Evolutionary conservation across 2,888 invertebrate genomes (phyloP).

Genomic region (Oscheius myriophilus): DNA sequence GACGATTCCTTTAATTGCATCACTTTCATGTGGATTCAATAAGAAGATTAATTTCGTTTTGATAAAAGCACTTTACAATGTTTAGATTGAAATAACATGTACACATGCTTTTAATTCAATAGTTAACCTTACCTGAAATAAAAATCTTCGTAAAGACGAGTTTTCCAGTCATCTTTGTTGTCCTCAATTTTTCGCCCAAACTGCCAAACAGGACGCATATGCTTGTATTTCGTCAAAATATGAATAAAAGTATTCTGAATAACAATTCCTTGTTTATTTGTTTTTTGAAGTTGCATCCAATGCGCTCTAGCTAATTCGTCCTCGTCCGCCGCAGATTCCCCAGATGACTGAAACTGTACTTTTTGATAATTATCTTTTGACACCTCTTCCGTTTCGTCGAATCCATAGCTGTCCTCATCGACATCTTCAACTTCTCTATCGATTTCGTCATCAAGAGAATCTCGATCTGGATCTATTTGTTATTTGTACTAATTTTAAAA

Average conservation of each 20-base stretch:
- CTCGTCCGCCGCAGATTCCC: slow-evolving; percentile 30
- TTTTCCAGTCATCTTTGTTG: slow-evolving; percentile 50
- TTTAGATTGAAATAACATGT: no score
- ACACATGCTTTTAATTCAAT: no score
- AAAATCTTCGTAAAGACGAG: slow-evolving; percentile 55
- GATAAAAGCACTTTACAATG: no score
- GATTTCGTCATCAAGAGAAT: slow-evolving; percentile 33
- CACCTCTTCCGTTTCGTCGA: slow-evolving; percentile 42
- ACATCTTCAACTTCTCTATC: slow-evolving; percentile 29
- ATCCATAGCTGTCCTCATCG: slow-evolving; percentile 33
- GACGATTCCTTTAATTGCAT: no score
- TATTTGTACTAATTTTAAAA: background rate
- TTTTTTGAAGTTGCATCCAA: slow-evolving; percentile 66
- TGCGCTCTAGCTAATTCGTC: slow-evolving; percentile 59
- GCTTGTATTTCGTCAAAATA: slow-evolving; percentile 61
- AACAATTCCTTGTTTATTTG: slow-evolving; percentile 57
- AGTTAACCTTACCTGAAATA: slow-evolving; percentile 67
- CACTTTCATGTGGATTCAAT: no score
- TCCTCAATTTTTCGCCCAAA: slow-evolving; percentile 60
- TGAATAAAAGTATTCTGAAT: slow-evolving; percentile 54
- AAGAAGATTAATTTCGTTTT: no score
- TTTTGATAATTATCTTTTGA: background rate
- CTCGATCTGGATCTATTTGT: background rate
- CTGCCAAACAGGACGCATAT: slow-evolving; percentile 67
- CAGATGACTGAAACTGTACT: background rate